Evolutionary conservation across 2,888 invertebrate genomes (phyloP).

Genomic region (Eupithecia pulchellata): DNA sequence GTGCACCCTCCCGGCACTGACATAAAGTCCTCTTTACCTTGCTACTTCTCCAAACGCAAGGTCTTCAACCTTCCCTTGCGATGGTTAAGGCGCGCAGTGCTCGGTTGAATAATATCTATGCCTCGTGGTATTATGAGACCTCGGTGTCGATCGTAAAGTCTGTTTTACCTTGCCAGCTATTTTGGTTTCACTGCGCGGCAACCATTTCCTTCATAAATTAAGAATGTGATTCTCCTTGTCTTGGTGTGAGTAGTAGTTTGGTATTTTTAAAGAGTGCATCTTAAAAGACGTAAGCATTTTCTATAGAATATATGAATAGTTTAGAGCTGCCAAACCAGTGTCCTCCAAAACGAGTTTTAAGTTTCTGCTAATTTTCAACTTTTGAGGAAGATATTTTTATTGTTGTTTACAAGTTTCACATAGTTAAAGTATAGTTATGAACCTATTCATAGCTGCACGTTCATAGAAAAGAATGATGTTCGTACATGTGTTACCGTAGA

Average conservation of each 20-base stretch:
- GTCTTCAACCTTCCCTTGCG: constrained; percentile 1
- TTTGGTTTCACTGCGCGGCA: background rate
- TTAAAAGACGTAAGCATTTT: constrained; percentile 31
- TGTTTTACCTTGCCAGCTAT: constrained; percentile 12
- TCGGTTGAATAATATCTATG: background rate
- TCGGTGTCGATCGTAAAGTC: constrained; percentile 8
- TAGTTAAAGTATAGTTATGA: constrained; percentile 31
- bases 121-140: background rate
- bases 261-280: constrained; percentile 3
- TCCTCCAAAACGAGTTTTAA: constrained; percentile 37
- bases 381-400: constrained; percentile 26
- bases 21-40: constrained; percentile 21
- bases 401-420: constrained; percentile 30
- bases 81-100: constrained; percentile 1
- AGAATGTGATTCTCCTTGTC: background rate
- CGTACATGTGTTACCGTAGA: constrained; percentile 31
- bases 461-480: constrained; percentile 31
- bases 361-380: constrained; percentile 20
- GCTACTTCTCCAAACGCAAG: constrained; percentile 8
- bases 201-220: constrained; percentile 6
- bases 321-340: constrained; percentile 36
- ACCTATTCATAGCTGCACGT: constrained; percentile 38
- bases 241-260: background rate
- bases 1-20: constrained; percentile 84
- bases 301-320: constrained; percentile 18